Evolutionary conservation across 1,140 invertebrate genomes (phyloP), one percentile per base, ranked within the genome.

Genomic region (Leptinotarsa undecemlineata): DNA sequence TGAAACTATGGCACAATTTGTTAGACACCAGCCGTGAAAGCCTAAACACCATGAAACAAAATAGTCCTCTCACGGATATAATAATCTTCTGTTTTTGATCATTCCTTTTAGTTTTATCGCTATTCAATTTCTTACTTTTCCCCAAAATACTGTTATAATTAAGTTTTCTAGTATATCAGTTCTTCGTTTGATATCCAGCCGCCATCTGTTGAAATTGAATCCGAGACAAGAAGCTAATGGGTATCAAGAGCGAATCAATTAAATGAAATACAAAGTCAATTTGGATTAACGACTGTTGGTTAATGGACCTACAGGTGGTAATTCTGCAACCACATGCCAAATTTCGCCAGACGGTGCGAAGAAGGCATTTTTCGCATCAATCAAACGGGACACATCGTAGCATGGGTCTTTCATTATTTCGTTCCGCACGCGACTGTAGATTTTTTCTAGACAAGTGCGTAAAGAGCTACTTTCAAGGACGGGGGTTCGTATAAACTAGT

Each of bases 251-350:
- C 51, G 51, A 57, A 57, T 57, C 51, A 57, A 57, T 57, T 57
- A 57, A 57, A 57, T 57, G 17, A 57, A 19, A 64, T 64, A 64
- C 14, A 21, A 64, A 64, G 67, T 68, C 72, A 73, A 70, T 74
- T 60, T 20, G 61, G 51, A 48, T 72, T 77, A 73, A 75, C 70
- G 76, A 73, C 72, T 74, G 48, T 77, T 68, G 19, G 67, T 77
- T 78, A 78, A 78, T 76, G 74, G 72, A 71, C 75, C 68, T 61
- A 71, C 77, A 76, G 77, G 74, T 78, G 77, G 68, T 61, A 72
- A 71, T 77, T 48, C 42, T 64, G 42, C 48, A 57, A 19, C 19
- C 74, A 61, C 75, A 72, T 78, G 77, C 77, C 74, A 78, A 78
- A 78, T 75, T 77, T 71, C 51, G 21, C 48, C 66, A 42, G 15